A percentile compares a stretch with the other conserved stretches of the same genome.
Evolutionary conservation across 2,113 vertebrate genomes (phyloP).

Genomic region (Thryonomys swinderianus): DNA sequence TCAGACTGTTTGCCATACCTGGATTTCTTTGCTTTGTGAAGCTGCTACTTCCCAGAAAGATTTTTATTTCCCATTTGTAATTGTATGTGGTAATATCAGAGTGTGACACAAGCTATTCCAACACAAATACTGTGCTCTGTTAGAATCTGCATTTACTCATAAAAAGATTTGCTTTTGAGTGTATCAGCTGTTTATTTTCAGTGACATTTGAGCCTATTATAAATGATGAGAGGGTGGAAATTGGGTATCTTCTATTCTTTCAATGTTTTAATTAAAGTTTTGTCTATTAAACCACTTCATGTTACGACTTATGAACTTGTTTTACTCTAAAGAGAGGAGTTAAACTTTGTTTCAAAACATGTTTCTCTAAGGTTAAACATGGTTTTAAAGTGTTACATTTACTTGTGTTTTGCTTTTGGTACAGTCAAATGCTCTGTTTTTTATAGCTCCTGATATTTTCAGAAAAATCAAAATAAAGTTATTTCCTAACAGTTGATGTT

Average conservation of each 20-base stretch:
- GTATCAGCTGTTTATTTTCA: not conserved
- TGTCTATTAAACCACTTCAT: not conserved
- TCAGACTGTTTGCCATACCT: not conserved
- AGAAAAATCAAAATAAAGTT: constrained; percentile 71
- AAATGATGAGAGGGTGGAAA: not conserved
- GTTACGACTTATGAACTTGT: constrained; percentile 27
- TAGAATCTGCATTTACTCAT: not conserved
- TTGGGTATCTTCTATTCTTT: not conserved
- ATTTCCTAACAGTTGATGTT: constrained; percentile 47
- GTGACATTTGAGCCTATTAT: constrained; percentile 46
- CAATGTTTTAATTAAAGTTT: not conserved
- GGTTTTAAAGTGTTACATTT: constrained; percentile 49
- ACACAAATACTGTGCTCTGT: not conserved
- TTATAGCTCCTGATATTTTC: constrained; percentile 69
- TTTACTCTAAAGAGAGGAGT: constrained; percentile 3
- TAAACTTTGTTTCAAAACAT: constrained; percentile 22
- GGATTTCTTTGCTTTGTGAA: not conserved
- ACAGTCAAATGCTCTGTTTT: constrained; percentile 48
- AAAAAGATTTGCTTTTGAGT: constrained; percentile 25
- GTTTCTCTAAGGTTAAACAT: constrained; percentile 23
- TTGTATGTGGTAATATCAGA: constrained; percentile 21
- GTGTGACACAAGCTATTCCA: not conserved
- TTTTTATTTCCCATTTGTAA: constrained; percentile 40
- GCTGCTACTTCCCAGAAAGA: not conserved
- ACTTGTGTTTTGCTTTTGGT: constrained; percentile 64